Base-by-base conservation (phyloP, 2,888 invertebrate species). In the Pasiphila rectangulata region DNA sequence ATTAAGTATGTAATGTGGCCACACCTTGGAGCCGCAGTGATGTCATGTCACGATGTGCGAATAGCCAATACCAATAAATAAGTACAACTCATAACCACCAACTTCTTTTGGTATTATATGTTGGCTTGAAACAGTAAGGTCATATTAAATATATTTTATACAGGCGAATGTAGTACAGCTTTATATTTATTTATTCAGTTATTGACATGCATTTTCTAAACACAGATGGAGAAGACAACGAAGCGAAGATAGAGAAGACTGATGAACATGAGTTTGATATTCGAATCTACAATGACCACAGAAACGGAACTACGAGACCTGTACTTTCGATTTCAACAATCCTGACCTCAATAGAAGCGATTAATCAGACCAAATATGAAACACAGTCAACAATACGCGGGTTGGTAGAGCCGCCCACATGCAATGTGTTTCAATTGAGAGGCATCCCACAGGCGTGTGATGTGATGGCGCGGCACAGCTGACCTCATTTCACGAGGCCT, bases 361-460 rank as follows among this genome's bases (percentile, higher is more conserved):
- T 63, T 51, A 63, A 61, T 64, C 55, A 61, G 56, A 42, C 35
- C 51, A 58, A 50, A 56, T 50, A 54, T 43, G 49, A 59, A 47
- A 54, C 54, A 54, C 46, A 50, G 57, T 56, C 46, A 62, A 56
- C 52, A 61, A 46, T 54, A 65, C 55, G 59, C 56, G 50, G 50
- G 61, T 63, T 65, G 61, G 58, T 58, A 63, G 70, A 42, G 25
- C 29, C 53, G 64, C 73, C 75, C 69, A 72, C 73, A 64, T 67
- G 57, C 73, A 72, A 75, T 76, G 65, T 69, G 67, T 67, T 70
- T 71, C 77, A 78, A 77, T 80, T 76, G 76, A 73, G 68, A 62
- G 56, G 73, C 74, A 69, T 67, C 73, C 69, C 69, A 71, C 67
- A 52, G 56, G 56, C 62, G 62, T 56, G 57, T 5, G n/a, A n/a